These are phyloP conservation scores for Leucoraja erinaceus DNA, from an alignment of 2,113 vertebrate genomes.

Conservation along the genomic window DNA sequence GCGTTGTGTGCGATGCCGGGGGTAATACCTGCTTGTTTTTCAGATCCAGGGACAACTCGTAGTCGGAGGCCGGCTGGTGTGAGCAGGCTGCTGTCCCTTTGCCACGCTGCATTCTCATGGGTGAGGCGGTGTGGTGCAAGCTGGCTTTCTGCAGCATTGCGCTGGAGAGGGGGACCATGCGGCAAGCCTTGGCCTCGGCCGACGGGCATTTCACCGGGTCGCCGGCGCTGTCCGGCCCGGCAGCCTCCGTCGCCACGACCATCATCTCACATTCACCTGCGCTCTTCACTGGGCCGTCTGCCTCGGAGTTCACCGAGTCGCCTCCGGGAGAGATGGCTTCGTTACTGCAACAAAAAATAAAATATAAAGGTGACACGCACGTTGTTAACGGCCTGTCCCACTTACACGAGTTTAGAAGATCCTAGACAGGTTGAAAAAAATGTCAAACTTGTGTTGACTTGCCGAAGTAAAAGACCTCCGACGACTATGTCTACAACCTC, in stretches of 20 bases:
- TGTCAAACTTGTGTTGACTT: no score
- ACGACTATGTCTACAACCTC: no score
- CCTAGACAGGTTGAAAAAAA: no score
- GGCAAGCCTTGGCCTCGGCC: neutral
- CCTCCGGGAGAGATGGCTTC: constrained; percentile 30
- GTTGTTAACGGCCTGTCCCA: neutral
- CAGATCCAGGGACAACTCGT: constrained; percentile 97
- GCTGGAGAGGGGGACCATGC: constrained; percentile 46
- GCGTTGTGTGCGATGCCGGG: constrained; percentile 38
- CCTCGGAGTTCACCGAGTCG: constrained; percentile 19
- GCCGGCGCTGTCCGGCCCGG: neutral
- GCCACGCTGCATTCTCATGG: constrained; percentile 80
- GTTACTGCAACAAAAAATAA: constrained; percentile 15
- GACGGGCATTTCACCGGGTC: neutral
- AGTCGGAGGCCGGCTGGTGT: constrained; percentile 76
- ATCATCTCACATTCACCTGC: neutral
- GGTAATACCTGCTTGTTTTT: constrained; percentile 98
- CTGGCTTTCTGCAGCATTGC: constrained; percentile 71
- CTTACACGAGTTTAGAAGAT: no score
- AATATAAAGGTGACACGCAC: neutral
- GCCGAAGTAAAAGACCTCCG: no score
- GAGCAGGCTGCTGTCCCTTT: constrained; percentile 74
- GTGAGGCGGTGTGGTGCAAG: constrained; percentile 81
- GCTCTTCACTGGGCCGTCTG: constrained; percentile 22
- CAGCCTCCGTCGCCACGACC: neutral